Evolutionary conservation across 2,797 vertebrate species (phyloP).

Genomic region (Remorina albescens): DNA sequence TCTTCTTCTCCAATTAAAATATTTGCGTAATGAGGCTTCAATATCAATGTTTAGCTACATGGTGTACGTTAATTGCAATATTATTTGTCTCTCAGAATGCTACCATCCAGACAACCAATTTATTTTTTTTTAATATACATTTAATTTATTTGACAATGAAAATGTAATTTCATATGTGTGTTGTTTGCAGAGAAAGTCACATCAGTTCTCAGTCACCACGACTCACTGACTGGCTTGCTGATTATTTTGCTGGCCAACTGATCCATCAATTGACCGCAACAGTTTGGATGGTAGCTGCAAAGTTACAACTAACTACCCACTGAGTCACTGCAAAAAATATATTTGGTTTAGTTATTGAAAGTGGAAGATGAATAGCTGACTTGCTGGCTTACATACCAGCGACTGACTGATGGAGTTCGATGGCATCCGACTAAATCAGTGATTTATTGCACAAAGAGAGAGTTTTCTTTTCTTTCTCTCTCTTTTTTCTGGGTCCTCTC

Average conservation of each 20-base stretch:
- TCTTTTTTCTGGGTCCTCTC: conserved; percentile 13
- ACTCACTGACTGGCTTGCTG: conserved; percentile 13
- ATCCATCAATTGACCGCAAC: conserved; percentile 33
- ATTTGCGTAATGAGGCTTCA: conserved; percentile 41
- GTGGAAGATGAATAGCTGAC: conserved; percentile 9
- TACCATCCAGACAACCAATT: conserved; percentile 46
- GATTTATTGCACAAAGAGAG: conserved; percentile 25
- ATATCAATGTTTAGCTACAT: conserved; percentile 39
- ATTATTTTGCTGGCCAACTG: conserved; percentile 34
- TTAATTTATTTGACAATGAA: conserved; percentile 39
- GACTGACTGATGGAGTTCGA: conserved; percentile 17
- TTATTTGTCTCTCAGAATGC: conserved; percentile 41
- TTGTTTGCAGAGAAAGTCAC: conserved; percentile 51
- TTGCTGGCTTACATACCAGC: not conserved
- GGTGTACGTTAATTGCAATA: conserved; percentile 43
- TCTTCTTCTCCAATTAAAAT: conserved; percentile 36
- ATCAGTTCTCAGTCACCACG: conserved; percentile 27
- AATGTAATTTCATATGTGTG: conserved; percentile 46
- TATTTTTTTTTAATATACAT: conserved; percentile 28
- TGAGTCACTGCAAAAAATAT: not conserved
- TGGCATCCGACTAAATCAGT: conserved; percentile 13
- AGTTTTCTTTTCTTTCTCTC: conserved; percentile 3
- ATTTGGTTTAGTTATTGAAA: not conserved
- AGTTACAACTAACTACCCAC: conserved; percentile 4
- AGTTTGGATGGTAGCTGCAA: conserved; percentile 1